phyloP scores from a whole-genome alignment of 2,113 vertebrate genomes.

The Mastomys natalensis region DNA sequence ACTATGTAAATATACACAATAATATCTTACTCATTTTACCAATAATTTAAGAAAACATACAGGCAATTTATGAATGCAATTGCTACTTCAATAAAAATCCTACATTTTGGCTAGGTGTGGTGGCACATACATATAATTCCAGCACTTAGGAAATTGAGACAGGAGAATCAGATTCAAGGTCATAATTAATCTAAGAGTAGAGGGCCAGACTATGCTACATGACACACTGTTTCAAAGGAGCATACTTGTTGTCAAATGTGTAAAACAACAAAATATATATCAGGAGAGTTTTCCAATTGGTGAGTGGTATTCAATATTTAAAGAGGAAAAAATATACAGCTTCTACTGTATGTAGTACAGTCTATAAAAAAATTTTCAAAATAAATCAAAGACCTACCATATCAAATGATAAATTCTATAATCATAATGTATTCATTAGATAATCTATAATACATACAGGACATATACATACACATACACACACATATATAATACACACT shows the following conservation, averaged over 20 bases:
- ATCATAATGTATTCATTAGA: not conserved
- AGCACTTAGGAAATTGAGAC: not conserved
- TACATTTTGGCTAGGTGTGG: not conserved
- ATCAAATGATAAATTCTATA: conserved; percentile 16
- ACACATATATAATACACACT: too few relatives aligned
- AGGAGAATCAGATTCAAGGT: not conserved
- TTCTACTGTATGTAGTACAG: not conserved
- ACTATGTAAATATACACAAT: not conserved
- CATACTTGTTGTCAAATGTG: not conserved
- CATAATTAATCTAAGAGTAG: not conserved
- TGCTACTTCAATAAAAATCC: conserved; percentile 19
- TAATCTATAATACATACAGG: not conserved
- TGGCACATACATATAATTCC: not conserved
- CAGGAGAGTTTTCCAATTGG: not conserved
- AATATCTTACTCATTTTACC: not conserved
- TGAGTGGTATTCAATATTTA: not conserved
- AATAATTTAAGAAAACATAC: not conserved
- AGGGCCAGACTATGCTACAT: not conserved
- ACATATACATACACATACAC: too few relatives aligned
- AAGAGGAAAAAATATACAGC: not conserved
- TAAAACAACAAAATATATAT: conserved; percentile 26
- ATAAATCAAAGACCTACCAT: not conserved
- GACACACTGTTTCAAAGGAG: not conserved
- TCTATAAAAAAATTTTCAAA: conserved; percentile 15
- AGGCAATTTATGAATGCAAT: not conserved